Conservation (phyloP, 2,888 invertebrate genomes). For the Galeopsomyia nigrocyanea region DNA sequence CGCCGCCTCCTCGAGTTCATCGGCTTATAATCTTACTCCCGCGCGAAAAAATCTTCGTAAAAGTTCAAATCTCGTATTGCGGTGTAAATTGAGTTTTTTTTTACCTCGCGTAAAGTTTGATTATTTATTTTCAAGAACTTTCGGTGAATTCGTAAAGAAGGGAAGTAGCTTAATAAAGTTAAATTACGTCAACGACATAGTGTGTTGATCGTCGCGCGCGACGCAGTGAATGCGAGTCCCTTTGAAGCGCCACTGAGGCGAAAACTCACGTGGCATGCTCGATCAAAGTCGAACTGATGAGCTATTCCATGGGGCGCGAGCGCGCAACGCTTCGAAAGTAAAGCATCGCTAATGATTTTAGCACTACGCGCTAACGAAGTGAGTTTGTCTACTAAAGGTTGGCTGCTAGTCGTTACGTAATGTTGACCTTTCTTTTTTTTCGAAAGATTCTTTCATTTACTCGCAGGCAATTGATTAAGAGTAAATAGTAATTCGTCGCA, state of each 20-base stretch:
- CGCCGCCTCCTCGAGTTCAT: neutral
- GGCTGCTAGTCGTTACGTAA: too few relatives aligned
- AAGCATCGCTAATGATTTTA: slow-evolving; percentile 34
- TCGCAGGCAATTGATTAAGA: too few relatives aligned
- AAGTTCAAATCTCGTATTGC: too few relatives aligned
- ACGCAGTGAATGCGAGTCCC: slow-evolving; percentile 3
- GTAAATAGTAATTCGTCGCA: too few relatives aligned
- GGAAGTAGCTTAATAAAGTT: too few relatives aligned
- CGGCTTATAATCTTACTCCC: neutral
- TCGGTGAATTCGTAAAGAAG: too few relatives aligned
- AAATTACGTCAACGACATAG: slow-evolving; percentile 5
- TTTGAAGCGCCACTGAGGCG: slow-evolving; percentile 18
- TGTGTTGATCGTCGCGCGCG: slow-evolving; percentile 1
- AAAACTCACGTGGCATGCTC: neutral
- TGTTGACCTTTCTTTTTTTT: too few relatives aligned
- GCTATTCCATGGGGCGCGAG: neutral
- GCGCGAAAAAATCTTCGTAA: too few relatives aligned
- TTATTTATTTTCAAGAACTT: too few relatives aligned
- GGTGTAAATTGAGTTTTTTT: too few relatives aligned
- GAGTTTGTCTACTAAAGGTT: neutral
- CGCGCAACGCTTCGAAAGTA: slow-evolving; percentile 6
- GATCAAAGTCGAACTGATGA: neutral
- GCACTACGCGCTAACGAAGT: slow-evolving; percentile 24
- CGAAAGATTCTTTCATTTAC: too few relatives aligned
- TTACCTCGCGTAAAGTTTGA: too few relatives aligned